phyloP scores from a whole-genome alignment of 2,113 vertebrate species.

The Zapornia atra region DNA sequence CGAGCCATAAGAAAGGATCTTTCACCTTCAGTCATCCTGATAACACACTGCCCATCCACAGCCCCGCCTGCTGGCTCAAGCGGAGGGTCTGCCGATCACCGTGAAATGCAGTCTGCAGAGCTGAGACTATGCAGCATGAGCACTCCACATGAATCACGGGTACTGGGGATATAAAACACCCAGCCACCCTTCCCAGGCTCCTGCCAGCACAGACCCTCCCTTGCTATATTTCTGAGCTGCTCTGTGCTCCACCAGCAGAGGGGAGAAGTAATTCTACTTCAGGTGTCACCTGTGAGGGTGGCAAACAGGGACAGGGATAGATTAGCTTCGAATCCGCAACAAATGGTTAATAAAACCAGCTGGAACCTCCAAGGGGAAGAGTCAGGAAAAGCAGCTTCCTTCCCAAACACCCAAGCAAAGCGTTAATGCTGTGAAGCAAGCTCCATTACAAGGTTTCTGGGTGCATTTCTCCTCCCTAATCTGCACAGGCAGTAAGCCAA shows the following conservation, averaged over 20 bases:
- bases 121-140: background rate
- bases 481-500: background rate
- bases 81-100: background rate
- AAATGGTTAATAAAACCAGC: background rate
- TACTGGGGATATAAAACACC: background rate
- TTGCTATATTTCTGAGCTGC: background rate
- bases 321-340: background rate
- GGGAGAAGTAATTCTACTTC: slow-evolving; percentile 3
- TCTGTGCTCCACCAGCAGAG: background rate
- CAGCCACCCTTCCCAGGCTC: background rate
- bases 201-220: background rate
- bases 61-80: background rate
- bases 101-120: background rate
- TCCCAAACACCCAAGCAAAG: background rate
- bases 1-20: accelerated
- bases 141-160: background rate
- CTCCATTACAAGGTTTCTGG: background rate
- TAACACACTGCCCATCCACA: background rate
- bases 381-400: background rate
- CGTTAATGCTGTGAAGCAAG: background rate
- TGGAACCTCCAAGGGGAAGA: background rate
- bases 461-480: background rate
- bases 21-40: background rate
- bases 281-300: background rate
- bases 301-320: background rate